Base-by-base conservation (phyloP, 2,113 vertebrate species). In the Anthoscopus minutus region DNA sequence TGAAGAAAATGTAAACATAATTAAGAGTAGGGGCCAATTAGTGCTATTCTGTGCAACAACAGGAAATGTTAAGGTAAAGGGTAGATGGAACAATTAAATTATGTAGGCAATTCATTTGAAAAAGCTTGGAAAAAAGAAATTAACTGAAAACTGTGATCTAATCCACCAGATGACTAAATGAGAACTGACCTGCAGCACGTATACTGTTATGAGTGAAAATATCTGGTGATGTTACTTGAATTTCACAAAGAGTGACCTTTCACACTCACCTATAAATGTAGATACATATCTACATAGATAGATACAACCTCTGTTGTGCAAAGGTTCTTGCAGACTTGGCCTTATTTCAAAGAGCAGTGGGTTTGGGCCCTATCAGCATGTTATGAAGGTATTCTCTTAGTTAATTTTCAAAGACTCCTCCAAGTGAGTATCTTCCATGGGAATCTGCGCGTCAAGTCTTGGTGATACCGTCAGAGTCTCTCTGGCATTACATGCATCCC, bases 41-140 rank as follows among this genome's bases (percentile, higher is more conserved):
- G 33, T 40, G 16, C 22, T 94, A 73, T 92, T 92, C 33, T 38
- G 25, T 93, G 60, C 27, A 27, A 88, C 53, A 95, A 86, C 38
- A 44, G 88, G 77, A 94, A 96, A 65, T 53, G 8, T 57, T 45
- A 83, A 91, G 50, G 57, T 81, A 81, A 95, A 93, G 79, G 64
- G 73, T 91, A 97, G 78, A 90, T 76, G 45, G 72, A 89, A 87
- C 64, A 91, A 95, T 81, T 91, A 78, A 87, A 88, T 77, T 80
- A 65, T 62, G 53, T 69, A 93, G 86, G 50, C 51, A 54, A 94
- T 81, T 88, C 11, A 9, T 21, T 73, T 57, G n/a, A 28, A 88
- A 66, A 73, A 81, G 10, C 28, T n/a, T 58, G 60, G n/a, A 20
- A 66, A 51, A 76, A 88, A 88, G 2, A 11, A 58, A 35, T 61